Conservation (phyloP, 92 coral and sea anemone species). For the Muricea muricata region DNA sequence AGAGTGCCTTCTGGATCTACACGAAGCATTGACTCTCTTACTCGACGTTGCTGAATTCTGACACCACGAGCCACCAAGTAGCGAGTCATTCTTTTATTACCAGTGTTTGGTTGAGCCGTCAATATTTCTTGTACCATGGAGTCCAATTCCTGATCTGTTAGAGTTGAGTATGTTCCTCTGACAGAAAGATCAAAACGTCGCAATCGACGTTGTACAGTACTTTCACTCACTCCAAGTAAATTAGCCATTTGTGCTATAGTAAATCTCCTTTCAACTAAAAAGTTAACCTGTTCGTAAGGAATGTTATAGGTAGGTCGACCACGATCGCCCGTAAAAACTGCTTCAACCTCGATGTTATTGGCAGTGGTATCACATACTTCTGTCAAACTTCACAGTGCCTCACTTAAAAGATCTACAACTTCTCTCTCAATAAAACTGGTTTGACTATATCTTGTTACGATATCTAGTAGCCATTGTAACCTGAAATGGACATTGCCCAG, state of each 20-base stretch:
- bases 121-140: conserved; percentile 32
- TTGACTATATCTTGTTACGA: too few species aligned
- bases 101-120: conserved; percentile 53
- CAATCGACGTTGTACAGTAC: conserved; percentile 52
- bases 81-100: conserved; percentile 65
- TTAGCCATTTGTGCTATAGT: conserved; percentile 39
- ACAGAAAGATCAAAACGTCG: conserved; percentile 1
- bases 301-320: conserved; percentile 56
- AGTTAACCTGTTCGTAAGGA: conserved; percentile 56
- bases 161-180: conserved; percentile 45
- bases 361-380: neutral
- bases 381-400: too few species aligned
- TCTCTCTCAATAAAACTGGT: neutral
- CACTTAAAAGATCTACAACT: neutral
- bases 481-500: too few species aligned
- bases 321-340: conserved; percentile 51
- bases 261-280: conserved; percentile 53
- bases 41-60: conserved; percentile 48
- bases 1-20: conserved; percentile 54
- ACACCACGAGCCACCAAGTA: conserved; percentile 44
- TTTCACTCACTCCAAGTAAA: conserved; percentile 48
- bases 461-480: too few species aligned
- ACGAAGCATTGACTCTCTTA: conserved; percentile 53
- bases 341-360: neutral
- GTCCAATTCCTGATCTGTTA: conserved; percentile 54